Evolutionary conservation across 2,888 invertebrate genomes (phyloP), one percentile per base, ranked within the genome.

Genomic region (Strigamia transsilvanica): DNA sequence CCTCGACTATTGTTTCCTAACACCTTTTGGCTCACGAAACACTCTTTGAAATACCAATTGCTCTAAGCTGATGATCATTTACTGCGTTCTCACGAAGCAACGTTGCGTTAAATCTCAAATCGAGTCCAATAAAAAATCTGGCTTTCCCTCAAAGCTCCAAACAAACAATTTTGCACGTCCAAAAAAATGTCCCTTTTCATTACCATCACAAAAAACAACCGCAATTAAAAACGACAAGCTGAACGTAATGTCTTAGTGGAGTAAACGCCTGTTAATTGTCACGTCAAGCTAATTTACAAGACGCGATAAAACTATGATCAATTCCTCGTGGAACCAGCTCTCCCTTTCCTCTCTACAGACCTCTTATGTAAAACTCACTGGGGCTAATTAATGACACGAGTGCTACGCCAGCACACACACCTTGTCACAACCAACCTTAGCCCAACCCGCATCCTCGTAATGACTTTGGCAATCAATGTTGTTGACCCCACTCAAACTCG

Each of bases 221-320:
- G 13, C 46, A 13, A 56, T 32, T 15, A 18, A 51, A 51, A 73
- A 73, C 13, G 73, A 61, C 21, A 61, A n/a, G 5, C 32, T 27
- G 9, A 32, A 27, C 12, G 15, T 13, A 27, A 15, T 56, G n/a
- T 32, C 73, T 66, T 73, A 27, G 21, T 23, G 27, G 27, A 27
- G 3, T 27, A 73, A 73, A 73, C 73, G 32, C 12, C 73, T 73
- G 73, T 73, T 73, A 73, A 73, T 73, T 73, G 73, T 73, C 73
- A 73, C 32, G 73, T 73, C 73, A 32, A 32, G 32, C 73, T 73
- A 73, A 73, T 73, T 73, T 73, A 73, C 73, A 73, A 73, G 73
- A 73, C 32, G 32, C 23, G 73, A 73, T 73, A 73, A 73, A 73
- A 73, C 73, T 73, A 73, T 73, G 73, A 73, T 73, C 73, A 73